Conservation (phyloP, 2,113 vertebrate genomes). For the Percopsis transmontana region DNA sequence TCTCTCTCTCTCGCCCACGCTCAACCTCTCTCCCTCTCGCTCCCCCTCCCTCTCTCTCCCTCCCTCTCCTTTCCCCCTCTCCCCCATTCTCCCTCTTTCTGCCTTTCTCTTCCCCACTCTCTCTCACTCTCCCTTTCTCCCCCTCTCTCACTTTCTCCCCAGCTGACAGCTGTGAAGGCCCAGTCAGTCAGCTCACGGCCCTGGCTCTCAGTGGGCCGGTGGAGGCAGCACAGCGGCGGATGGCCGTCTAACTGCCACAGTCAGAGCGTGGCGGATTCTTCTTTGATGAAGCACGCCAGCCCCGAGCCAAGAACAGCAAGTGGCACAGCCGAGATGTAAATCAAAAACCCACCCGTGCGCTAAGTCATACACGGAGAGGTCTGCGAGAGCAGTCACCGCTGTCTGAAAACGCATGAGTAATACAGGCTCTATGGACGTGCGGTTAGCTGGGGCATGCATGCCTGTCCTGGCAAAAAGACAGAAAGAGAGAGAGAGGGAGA, state of each 20-base stretch:
- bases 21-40: not conserved
- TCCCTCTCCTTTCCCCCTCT: not conserved
- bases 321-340: slow-evolving; percentile 83
- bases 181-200: slow-evolving; percentile 36
- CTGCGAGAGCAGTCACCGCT: slow-evolving; percentile 76
- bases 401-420: slow-evolving; percentile 89
- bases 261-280: slow-evolving; percentile 77
- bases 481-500: slow-evolving; percentile 44
- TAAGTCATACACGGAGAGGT: slow-evolving; percentile 79
- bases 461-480: slow-evolving; percentile 20
- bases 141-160: slow-evolving; percentile 7
- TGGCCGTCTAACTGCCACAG: slow-evolving; percentile 58
- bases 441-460: slow-evolving; percentile 72
- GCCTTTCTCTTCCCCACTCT: not conserved
- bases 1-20: not conserved
- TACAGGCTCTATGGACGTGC: slow-evolving; percentile 78
- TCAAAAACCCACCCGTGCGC: slow-evolving; percentile 81
- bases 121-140: not conserved
- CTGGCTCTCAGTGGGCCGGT: slow-evolving; percentile 19
- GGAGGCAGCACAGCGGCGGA: slow-evolving; percentile 54
- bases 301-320: slow-evolving; percentile 83
- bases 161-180: slow-evolving; percentile 57
- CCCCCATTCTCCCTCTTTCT: not conserved
- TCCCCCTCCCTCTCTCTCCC: not conserved
- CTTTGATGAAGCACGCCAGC: slow-evolving; percentile 81